phyloP scores from a whole-genome alignment of 2,113 vertebrate genomes.

The Plectropomus leopardus region DNA sequence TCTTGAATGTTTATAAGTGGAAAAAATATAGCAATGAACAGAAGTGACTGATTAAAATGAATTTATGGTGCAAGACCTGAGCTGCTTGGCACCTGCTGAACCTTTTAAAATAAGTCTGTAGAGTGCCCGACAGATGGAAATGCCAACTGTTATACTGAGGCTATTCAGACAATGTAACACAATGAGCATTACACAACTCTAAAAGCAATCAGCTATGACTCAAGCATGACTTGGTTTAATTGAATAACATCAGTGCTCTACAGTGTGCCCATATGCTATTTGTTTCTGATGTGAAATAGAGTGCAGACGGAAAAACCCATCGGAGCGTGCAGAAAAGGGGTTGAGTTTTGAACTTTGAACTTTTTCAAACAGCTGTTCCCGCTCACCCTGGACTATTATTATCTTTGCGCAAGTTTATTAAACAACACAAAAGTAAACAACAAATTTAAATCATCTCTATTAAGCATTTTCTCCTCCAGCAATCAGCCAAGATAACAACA shows the following conservation, averaged over 20 bases:
- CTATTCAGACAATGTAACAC: conserved; percentile 18
- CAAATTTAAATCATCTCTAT: neutral
- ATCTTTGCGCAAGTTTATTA: neutral
- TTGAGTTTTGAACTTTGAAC: neutral
- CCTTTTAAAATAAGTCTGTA: conserved; percentile 3
- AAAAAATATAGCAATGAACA: neutral
- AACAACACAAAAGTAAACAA: neutral
- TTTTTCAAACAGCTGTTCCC: conserved; percentile 32
- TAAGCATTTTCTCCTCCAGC: neutral
- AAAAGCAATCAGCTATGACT: conserved; percentile 25
- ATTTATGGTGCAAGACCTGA: neutral
- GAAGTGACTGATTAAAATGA: conserved; percentile 8
- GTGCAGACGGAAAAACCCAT: neutral
- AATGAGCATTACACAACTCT: conserved; percentile 11
- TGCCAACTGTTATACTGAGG: neutral
- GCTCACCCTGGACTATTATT: neutral
- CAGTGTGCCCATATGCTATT: conserved; percentile 28
- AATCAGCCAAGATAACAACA: neutral
- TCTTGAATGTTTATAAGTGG: neutral
- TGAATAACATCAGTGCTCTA: conserved; percentile 28
- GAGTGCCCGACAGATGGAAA: conserved; percentile 24
- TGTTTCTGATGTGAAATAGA: conserved; percentile 36
- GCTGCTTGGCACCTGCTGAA: conserved; percentile 23
- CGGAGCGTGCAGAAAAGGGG: neutral
- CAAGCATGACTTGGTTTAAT: conserved; percentile 49